Evolutionary conservation across 2,797 vertebrate genomes (phyloP).

Genomic region (Paguma larvata): DNA sequence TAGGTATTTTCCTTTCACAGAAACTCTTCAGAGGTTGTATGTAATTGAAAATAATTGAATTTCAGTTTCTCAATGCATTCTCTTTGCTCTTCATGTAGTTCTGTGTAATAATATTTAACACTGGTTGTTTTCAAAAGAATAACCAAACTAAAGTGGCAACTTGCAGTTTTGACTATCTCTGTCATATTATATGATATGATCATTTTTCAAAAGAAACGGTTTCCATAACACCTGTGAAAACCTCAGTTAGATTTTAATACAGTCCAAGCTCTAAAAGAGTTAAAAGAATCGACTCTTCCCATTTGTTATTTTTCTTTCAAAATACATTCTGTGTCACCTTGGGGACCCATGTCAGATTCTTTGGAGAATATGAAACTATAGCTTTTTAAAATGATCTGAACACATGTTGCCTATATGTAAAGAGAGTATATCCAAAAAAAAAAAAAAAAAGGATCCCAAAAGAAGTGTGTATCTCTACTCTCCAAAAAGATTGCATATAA

Average conservation of each 20-base stretch:
- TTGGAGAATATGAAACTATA: slow-evolving; percentile 26
- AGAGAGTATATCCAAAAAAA: background rate
- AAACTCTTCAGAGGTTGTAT: slow-evolving; percentile 45
- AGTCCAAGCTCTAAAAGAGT: slow-evolving; percentile 16
- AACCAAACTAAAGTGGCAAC: slow-evolving; percentile 35
- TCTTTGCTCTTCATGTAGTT: background rate
- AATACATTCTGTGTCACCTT: background rate
- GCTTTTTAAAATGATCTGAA: background rate
- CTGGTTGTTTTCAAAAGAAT: slow-evolving; percentile 49
- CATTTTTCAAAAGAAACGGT: slow-evolving; percentile 2
- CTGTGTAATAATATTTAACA: slow-evolving; percentile 33
- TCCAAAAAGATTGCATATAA: background rate
- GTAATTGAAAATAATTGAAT: slow-evolving; percentile 69
- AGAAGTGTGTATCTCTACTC: background rate
- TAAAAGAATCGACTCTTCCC: background rate
- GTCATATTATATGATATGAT: background rate
- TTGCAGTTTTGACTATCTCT: slow-evolving; percentile 38
- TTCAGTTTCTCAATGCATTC: slow-evolving; percentile 43
- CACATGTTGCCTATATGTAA: background rate
- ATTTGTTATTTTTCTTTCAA: slow-evolving; percentile 2
- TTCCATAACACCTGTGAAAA: slow-evolving; percentile 12
- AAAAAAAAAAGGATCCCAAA: background rate
- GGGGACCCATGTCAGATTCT: background rate
- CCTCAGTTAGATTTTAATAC: slow-evolving; percentile 22
- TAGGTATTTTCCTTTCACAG: slow-evolving; percentile 60